Base-by-base conservation (phyloP, 2,888 invertebrate genomes). In the Cheilosia scutellata region DNA sequence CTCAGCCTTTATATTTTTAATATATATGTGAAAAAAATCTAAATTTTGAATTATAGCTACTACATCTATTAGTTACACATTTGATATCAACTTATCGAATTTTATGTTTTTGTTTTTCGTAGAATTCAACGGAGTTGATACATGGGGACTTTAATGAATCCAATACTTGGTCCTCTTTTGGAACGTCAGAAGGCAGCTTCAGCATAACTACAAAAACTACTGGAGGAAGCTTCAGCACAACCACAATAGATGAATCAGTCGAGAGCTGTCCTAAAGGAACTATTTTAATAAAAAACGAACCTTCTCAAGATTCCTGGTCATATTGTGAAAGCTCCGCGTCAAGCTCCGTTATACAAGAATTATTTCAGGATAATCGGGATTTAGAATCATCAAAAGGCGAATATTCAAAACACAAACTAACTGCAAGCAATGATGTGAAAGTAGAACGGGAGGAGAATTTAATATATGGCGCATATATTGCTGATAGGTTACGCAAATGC, bases 401-500 rank as follows among this genome's bases (percentile, higher is more conserved):
- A n/a, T n/a, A n/a, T 6, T 31, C 31, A 6, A 6, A 31, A 6
- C 5, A 31, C 31, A 31, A 31, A 31, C 6, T 31, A 31, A 31
- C 31, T 31, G 31, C 31, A 31, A 31, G 31, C 6, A 31, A 31
- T 31, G 9, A 33, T 33, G 9, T 33, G 9, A 33, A 42, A 5
- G 16, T 9, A 16, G 13, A 16, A 7, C 57, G 37, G 0, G 75
- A 66, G 29, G n/a, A 49, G 13, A 37, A 75, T 9, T 25, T 51
- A 16, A 7, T n/a, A 31, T 76, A 76, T 58, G 66, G 58, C n/a
- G 58, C 58, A 16, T 58, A 76, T 5, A 58, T 76, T 9, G 76
- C 66, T 20, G 58, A 58, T 0, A 66, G 29, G 25, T 42, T 76
- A 6, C 76, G 76, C 4, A 66, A 25, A 5, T 58, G 40, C n/a